Evolutionary conservation across 2,888 invertebrate genomes (phyloP).

Genomic region (Macropis europaea): DNA sequence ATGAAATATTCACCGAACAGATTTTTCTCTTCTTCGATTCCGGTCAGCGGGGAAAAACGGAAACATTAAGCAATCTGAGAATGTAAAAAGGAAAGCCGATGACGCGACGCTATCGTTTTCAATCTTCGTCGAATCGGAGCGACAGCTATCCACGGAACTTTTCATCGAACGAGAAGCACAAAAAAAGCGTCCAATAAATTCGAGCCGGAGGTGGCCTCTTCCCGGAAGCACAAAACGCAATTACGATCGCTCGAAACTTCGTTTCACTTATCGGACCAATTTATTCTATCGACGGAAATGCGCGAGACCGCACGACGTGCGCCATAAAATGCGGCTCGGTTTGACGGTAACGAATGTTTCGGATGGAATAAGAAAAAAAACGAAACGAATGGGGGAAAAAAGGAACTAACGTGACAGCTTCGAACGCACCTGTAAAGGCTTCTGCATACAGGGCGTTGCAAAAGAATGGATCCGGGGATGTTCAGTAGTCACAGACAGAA

Average conservation of each 20-base stretch:
- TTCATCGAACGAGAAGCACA: not conserved
- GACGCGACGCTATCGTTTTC: constrained; percentile 12
- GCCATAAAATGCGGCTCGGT: not conserved
- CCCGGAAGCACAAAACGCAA: not conserved
- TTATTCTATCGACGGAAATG: not conserved
- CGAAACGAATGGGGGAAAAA: not conserved
- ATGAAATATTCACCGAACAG: constrained; percentile 13
- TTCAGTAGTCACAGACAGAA: too few species aligned
- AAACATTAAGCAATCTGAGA: constrained; percentile 1
- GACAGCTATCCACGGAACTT: not conserved
- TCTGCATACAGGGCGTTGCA: not conserved
- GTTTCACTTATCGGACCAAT: constrained; percentile 4
- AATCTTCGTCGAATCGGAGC: constrained; percentile 14
- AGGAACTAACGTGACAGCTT: constrained; percentile 2
- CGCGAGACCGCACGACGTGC: not conserved
- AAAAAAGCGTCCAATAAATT: not conserved
- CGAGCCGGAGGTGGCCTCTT: not conserved
- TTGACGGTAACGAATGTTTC: constrained; percentile 17
- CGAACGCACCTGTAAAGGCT: constrained; percentile 20
- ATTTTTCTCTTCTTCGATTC: not conserved
- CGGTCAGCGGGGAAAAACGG: not conserved
- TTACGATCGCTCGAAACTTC: not conserved
- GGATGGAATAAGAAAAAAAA: not conserved
- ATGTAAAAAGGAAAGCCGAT: constrained; percentile 9
- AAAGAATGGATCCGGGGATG: too few species aligned